Evolutionary conservation across 2,888 invertebrate species (phyloP), one percentile per base, ranked within the genome.

Genomic region (Drosophila birchii): DNA sequence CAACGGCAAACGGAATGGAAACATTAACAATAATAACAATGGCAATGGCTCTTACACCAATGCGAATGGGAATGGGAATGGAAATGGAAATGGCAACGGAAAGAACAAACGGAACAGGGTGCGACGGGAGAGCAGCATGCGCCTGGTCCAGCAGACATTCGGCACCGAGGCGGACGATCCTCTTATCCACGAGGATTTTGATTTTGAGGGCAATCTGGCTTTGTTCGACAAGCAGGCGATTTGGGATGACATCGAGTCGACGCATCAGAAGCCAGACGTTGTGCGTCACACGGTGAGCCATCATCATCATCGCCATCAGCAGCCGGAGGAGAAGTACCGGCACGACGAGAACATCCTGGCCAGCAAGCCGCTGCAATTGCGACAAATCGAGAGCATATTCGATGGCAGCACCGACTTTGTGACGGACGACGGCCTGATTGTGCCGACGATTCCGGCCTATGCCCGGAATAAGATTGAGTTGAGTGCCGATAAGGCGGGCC

Each of bases 121-220:
- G 51, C 89, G 91, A 9, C 81, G 91, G 0, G 91, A 92, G 51
- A 90, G 86, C 26, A 90, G 90, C 67, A 78, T 90, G 36, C 90
- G 90, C 20, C 87, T 90, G 23, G 69, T 69, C 62, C 91, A 88
- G 74, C 88, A 86, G 51, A 92, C 93, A 1, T 93, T 93, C 79
- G 91, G 91, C 26, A 90, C 91, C 20, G 92, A 92, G 3, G 86
- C 92, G 3, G 93, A 93, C 70, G 93, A 93, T 84, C 91, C 92
- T 1, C 73, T 89, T 4, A 79, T 92, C 63, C 88, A 91, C 53
- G 91, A 96, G 90, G 98, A 98, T 87, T 98, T 98, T 93, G 98
- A 98, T 94, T 98, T 98, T 94, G 98, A 98, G 91, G 97, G 97
- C 78, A 98, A 98, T 93, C 94, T 98, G 62, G 97, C 97, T 26